These are phyloP conservation scores for Lysandra bellargus DNA, from an alignment of 2,888 invertebrate species.

Conservation along the genomic window DNA sequence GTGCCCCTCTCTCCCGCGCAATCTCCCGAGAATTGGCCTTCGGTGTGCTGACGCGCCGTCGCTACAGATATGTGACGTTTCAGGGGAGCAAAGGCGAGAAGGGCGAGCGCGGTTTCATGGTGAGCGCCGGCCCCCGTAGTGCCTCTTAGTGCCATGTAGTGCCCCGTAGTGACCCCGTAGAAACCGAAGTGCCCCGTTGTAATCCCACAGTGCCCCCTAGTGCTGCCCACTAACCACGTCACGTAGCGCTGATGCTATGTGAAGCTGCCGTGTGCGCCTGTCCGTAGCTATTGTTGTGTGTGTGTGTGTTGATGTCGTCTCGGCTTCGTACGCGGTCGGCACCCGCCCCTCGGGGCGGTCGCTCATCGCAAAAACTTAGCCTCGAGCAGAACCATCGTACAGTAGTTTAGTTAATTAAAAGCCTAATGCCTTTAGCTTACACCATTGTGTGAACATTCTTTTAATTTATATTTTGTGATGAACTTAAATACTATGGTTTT, in stretches of 20 bases:
- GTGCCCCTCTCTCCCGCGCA: neutral
- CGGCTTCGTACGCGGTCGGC: no score
- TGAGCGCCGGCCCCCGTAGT: conserved; percentile 68
- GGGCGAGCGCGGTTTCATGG: conserved; percentile 87
- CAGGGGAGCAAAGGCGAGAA: conserved; percentile 88
- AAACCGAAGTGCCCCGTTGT: neutral
- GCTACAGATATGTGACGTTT: conserved; percentile 56
- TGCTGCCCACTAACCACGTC: neutral
- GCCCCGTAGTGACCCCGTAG: neutral
- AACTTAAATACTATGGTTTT: neutral
- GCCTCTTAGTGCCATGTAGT: neutral
- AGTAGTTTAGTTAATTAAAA: no score
- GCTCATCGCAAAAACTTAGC: no score
- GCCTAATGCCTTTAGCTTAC: neutral
- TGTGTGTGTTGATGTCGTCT: neutral
- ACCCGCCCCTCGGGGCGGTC: no score
- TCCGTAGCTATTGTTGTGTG: neutral
- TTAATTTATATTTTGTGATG: neutral
- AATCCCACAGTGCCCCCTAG: neutral
- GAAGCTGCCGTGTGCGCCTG: neutral
- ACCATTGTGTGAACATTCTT: neutral
- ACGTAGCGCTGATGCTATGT: neutral
- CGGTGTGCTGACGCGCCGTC: conserved; percentile 24
- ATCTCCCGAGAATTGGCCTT: neutral
- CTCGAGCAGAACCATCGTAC: no score